A percentile compares a stretch with the other conserved stretches of the same genome.
Evolutionary conservation across 2,888 invertebrate genomes (phyloP).

Genomic region (Drosophila yooni): DNA sequence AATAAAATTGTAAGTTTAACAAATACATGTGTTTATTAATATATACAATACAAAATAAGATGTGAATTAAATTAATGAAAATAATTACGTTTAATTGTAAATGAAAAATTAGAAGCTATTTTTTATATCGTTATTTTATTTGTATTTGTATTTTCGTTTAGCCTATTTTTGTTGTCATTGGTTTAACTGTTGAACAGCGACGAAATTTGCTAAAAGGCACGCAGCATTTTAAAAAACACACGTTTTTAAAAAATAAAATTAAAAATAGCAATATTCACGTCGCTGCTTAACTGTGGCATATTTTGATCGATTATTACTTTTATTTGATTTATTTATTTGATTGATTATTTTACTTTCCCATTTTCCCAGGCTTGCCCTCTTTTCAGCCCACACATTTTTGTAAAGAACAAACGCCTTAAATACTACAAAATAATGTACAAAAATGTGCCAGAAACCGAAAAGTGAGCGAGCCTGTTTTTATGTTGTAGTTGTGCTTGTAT

Average conservation of each 20-base stretch:
- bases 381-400: slow-evolving; percentile 28
- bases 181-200: slow-evolving; percentile 49
- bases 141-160: slow-evolving; percentile 14
- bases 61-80: slow-evolving; percentile 43
- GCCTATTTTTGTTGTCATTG: slow-evolving; percentile 25
- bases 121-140: slow-evolving; percentile 16
- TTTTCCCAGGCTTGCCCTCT: slow-evolving; percentile 11
- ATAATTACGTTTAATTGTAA: slow-evolving; percentile 49
- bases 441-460: slow-evolving; percentile 19
- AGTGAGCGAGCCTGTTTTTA: slow-evolving; percentile 25
- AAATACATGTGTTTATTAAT: slow-evolving; percentile 61
- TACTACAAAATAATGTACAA: slow-evolving; percentile 71
- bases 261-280: slow-evolving; percentile 66
- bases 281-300: slow-evolving; percentile 48
- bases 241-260: slow-evolving; percentile 79
- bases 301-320: slow-evolving; percentile 4
- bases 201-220: slow-evolving; percentile 93
- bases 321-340: slow-evolving; percentile 8
- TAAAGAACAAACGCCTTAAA: slow-evolving; percentile 74
- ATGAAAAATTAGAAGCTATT: slow-evolving; percentile 60
- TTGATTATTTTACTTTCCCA: slow-evolving; percentile 10
- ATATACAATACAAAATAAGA: slow-evolving; percentile 55
- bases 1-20: slow-evolving; percentile 51
- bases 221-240: slow-evolving; percentile 88
- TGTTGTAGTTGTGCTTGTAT: slow-evolving; percentile 19